phyloP scores from a whole-genome alignment of 1,140 invertebrate species.

The Drosophila parvula region DNA sequence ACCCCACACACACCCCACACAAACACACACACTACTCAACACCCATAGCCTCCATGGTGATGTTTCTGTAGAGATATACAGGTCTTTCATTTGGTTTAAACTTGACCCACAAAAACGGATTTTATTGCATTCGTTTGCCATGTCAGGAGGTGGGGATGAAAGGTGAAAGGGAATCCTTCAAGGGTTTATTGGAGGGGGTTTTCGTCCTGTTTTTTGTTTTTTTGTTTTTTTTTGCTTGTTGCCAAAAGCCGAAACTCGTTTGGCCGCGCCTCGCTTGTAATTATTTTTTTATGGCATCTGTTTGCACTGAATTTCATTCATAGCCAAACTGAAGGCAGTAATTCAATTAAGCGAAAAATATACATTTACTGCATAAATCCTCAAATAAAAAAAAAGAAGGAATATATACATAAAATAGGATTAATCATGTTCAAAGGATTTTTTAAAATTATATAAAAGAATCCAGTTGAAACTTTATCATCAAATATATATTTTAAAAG shows the following conservation, averaged over 20 bases:
- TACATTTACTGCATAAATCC: background rate
- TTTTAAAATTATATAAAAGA: background rate
- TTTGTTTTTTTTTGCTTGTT: background rate
- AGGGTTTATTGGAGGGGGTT: conserved; percentile 2
- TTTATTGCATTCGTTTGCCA: conserved; percentile 43
- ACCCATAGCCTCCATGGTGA: background rate
- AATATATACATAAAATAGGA: background rate
- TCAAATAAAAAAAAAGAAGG: background rate
- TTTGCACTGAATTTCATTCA: conserved; percentile 28
- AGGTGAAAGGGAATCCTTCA: conserved; percentile 7
- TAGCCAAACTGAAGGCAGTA: conserved; percentile 1
- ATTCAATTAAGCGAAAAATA: conserved; percentile 23
- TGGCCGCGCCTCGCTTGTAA: conserved; percentile 24
- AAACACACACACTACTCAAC: too few relatives aligned
- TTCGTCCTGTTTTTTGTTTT: background rate
- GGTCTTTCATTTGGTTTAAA: conserved; percentile 58
- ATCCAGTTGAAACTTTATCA: background rate
- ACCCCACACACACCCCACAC: background rate
- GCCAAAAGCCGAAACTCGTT: conserved; percentile 10
- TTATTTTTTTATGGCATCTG: conserved; percentile 36
- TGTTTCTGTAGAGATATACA: conserved; percentile 1
- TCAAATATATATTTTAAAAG: too few relatives aligned
- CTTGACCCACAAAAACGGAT: conserved; percentile 71
- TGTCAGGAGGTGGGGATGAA: background rate
- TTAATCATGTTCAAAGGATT: background rate